Conservation (phyloP, 2,888 invertebrate species). For the Peribatodes rhomboidaria region DNA sequence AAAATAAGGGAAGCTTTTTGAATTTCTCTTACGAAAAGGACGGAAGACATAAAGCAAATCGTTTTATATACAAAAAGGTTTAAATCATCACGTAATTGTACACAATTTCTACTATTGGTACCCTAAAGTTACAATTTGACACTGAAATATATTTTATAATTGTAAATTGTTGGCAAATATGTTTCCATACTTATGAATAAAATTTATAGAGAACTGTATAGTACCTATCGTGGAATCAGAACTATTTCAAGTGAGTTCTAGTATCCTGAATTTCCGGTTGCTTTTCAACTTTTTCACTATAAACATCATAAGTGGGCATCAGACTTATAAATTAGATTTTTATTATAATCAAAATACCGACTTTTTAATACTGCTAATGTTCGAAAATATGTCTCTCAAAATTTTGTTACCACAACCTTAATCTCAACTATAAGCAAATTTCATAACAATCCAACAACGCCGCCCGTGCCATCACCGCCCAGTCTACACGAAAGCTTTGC, state of each 20-base stretch:
- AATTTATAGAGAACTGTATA: conserved; percentile 59
- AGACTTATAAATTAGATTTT: conserved; percentile 73
- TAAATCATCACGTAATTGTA: conserved; percentile 63
- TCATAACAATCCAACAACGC: conserved; percentile 80
- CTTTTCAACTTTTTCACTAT: conserved; percentile 42
- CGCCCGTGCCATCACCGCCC: conserved; percentile 53
- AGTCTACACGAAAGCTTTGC: conserved; percentile 70
- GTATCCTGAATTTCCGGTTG: conserved; percentile 45
- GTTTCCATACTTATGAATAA: conserved; percentile 54
- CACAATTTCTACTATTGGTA: conserved; percentile 72
- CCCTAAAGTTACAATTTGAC: conserved; percentile 82
- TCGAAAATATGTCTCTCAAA: conserved; percentile 84
- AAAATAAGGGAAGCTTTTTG: conserved; percentile 54
- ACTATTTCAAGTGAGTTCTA: conserved; percentile 53
- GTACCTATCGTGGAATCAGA: conserved; percentile 62
- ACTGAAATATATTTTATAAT: conserved; percentile 64
- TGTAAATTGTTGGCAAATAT: conserved; percentile 62
- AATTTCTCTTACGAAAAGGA: conserved; percentile 73
- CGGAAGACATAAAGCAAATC: conserved; percentile 83
- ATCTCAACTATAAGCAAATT: conserved; percentile 78
- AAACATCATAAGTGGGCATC: conserved; percentile 70
- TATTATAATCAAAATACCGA: conserved; percentile 77
- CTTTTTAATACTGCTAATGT: conserved; percentile 79
- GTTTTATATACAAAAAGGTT: conserved; percentile 63
- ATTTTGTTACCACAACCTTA: conserved; percentile 84